A percentile compares a stretch with the other conserved stretches of the same genome.
Evolutionary conservation across 37 sponge, comb jelly and placozoan genomes (phyloP).

Genomic region (Crambe crambe): DNA sequence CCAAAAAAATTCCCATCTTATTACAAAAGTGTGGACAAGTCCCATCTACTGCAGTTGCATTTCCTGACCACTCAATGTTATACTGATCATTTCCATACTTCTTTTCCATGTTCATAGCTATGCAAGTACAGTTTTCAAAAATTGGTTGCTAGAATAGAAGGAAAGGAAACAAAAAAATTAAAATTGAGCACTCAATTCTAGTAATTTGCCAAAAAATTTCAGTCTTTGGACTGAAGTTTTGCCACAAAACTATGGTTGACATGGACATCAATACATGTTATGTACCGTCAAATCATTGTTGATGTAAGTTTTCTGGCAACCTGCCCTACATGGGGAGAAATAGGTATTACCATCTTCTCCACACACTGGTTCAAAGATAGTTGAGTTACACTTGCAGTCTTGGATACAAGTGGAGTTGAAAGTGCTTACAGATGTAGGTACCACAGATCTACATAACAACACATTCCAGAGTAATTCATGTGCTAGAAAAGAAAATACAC

Average conservation of each 20-base stretch:
- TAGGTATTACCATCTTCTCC: slow-evolving; percentile 52
- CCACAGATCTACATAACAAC: not conserved
- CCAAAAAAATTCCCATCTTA: slow-evolving; percentile 13
- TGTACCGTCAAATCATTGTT: too few relatives aligned
- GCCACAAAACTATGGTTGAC: not conserved
- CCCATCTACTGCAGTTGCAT: slow-evolving; percentile 26
- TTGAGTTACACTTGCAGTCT: slow-evolving; percentile 43
- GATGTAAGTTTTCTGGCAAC: slow-evolving; percentile 19
- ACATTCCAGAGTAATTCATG: not conserved
- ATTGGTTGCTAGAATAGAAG: slow-evolving; percentile 3
- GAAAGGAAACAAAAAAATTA: not conserved
- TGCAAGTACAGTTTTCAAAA: slow-evolving; percentile 41
- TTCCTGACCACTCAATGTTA: not conserved
- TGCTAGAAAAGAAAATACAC: not conserved
- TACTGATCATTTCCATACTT: not conserved
- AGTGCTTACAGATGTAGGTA: not conserved
- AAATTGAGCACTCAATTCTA: not conserved
- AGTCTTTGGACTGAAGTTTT: too few relatives aligned
- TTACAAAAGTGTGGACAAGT: slow-evolving; percentile 30
- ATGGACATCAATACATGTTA: not conserved
- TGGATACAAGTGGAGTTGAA: not conserved
- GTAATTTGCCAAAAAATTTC: too few relatives aligned
- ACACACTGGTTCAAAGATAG: slow-evolving; percentile 71
- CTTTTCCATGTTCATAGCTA: not conserved
- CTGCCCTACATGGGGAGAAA: slow-evolving; percentile 55